Evolutionary conservation across 1,140 invertebrate species (phyloP).

Genomic region (Euura lappo): DNA sequence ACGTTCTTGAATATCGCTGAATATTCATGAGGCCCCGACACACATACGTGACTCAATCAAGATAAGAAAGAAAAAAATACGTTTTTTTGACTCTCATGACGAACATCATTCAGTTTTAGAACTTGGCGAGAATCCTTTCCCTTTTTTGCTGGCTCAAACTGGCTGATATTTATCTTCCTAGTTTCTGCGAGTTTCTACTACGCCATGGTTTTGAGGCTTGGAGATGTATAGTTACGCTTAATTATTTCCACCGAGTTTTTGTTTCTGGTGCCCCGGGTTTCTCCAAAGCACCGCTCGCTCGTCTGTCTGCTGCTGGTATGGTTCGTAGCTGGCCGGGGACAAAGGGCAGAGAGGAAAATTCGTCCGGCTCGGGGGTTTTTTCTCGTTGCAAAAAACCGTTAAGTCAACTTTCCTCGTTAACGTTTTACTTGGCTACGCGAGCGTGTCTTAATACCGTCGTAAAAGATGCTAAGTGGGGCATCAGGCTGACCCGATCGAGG

Average conservation of each 20-base stretch:
- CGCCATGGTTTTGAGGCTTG: background rate
- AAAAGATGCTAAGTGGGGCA: background rate
- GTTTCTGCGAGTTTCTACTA: too few species aligned
- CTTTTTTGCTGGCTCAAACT: too few species aligned
- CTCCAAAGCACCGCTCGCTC: too few species aligned
- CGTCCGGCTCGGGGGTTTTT: background rate
- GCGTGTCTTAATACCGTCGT: constrained; percentile 1
- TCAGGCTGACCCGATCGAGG: background rate
- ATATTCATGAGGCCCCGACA: too few species aligned
- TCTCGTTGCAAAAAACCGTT: background rate
- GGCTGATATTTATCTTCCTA: too few species aligned
- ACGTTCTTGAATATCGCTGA: too few species aligned
- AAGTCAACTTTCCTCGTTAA: constrained; percentile 11
- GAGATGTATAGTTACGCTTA: background rate
- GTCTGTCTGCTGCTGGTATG: background rate
- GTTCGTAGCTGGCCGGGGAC: background rate
- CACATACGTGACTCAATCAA: too few species aligned
- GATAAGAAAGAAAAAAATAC: too few species aligned
- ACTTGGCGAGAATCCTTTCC: too few species aligned
- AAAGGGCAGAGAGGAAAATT: background rate
- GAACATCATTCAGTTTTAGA: too few species aligned
- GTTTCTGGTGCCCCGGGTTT: background rate
- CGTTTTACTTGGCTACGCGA: background rate
- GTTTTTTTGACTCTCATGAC: too few species aligned
- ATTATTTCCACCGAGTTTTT: constrained; percentile 9